phyloP scores from a whole-genome alignment of 2,888 invertebrate genomes.

The Sarcophaga rosellei region DNA sequence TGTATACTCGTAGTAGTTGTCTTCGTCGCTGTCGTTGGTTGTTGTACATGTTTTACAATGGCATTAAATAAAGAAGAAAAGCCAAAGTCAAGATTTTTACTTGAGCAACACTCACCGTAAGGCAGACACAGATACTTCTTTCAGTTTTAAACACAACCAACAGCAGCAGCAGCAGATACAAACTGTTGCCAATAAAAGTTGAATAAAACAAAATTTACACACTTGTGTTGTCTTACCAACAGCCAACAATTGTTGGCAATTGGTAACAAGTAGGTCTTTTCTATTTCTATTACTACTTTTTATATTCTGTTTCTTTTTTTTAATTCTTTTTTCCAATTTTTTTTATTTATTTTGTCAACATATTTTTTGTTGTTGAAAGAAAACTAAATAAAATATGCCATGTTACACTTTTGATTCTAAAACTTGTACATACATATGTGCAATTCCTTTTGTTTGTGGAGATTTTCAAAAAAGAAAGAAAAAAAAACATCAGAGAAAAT shows the following conservation, averaged over 20 bases:
- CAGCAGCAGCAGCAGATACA: not conserved
- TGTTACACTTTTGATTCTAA: conserved; percentile 54
- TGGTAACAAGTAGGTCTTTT: conserved; percentile 62
- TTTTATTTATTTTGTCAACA: conserved; percentile 7
- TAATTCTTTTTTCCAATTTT: not conserved
- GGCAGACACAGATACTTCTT: conserved; percentile 5
- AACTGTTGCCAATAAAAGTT: not conserved
- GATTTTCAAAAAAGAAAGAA: conserved; percentile 13
- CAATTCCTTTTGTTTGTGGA: conserved; percentile 38
- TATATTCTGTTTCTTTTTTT: not conserved
- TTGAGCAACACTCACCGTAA: not conserved
- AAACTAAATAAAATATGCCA: conserved; percentile 59
- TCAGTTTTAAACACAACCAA: not conserved
- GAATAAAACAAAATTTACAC: conserved; percentile 19
- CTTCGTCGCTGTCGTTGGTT: no score
- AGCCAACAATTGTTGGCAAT: conserved; percentile 56
- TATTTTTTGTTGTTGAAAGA: conserved; percentile 19
- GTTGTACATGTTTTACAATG: conserved; percentile 47
- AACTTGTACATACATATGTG: conserved; percentile 44
- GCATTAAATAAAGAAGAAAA: conserved; percentile 47
- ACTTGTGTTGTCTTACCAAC: conserved; percentile 12
- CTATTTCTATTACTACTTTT: conserved; percentile 43
- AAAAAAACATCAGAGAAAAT: not conserved
- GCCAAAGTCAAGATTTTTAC: conserved; percentile 42
- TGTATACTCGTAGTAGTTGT: not conserved